phyloP scores from a whole-genome alignment of 1,140 invertebrate genomes.

The Tetramorium simillimum region DNA sequence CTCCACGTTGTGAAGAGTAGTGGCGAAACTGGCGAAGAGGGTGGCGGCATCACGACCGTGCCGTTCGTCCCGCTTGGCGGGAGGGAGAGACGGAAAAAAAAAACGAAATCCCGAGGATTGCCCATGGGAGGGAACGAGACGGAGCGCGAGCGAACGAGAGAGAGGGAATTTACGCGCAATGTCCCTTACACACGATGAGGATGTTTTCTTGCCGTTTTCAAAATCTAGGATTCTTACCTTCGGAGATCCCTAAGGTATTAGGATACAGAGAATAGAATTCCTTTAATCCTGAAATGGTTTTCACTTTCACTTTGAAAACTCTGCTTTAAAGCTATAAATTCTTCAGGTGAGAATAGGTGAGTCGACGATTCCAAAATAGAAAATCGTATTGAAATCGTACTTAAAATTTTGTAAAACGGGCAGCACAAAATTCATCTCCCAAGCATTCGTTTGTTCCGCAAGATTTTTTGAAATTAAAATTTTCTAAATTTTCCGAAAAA shows the following conservation, averaged over 20 bases:
- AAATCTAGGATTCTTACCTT: too few relatives aligned
- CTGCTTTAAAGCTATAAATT: neutral
- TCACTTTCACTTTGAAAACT: neutral
- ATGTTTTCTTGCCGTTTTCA: neutral
- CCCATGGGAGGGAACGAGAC: conserved; percentile 20
- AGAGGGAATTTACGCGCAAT: conserved; percentile 7
- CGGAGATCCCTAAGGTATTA: neutral
- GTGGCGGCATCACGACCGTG: conserved; percentile 66
- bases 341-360: neutral
- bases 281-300: neutral
- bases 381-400: neutral
- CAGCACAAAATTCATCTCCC: neutral
- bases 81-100: conserved; percentile 36
- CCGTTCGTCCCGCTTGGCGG: conserved; percentile 14
- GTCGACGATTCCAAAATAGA: neutral
- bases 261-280: neutral
- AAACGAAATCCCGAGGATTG: conserved; percentile 61
- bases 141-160: conserved; percentile 12
- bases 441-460: neutral
- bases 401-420: neutral
- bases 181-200: conserved; percentile 64
- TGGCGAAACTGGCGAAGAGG: conserved; percentile 69
- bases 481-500: neutral
- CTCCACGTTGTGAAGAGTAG: conserved; percentile 49
- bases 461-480: neutral